Base-by-base conservation (phyloP, 2,888 invertebrate species). In the Gymnosoma rotundatum region DNA sequence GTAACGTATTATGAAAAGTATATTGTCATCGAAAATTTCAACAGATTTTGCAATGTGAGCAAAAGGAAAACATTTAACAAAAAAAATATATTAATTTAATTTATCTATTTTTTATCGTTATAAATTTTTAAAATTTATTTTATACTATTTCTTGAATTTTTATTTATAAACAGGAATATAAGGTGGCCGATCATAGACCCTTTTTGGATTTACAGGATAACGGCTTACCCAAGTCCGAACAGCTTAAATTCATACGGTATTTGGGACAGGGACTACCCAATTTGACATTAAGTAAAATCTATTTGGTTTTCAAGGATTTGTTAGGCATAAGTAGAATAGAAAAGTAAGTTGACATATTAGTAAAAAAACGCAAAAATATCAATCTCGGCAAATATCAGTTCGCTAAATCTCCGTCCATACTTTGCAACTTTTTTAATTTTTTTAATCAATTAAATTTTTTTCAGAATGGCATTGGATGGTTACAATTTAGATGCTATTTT, bases 41-140 rank as follows among this genome's bases (percentile, higher is more conserved):
- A 91, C 90, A 90, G 91, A 88, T 92, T 92, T 90, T 92, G 92
- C 91, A 92, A 92, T 92, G 92, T 92, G 91, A 92, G 92, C 92
- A 89, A 90, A 88, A 78, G 87, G 63, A 20, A 72, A 18, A 64
- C n/a, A 67, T 36, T 32, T 20, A 12, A 50, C 48, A 69, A 6
- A 66, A 5, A 83, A 54, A 14, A 64, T 21, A 48, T 12, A 67
- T 48, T 14, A 16, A 9, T 32, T 73, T 16, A 63, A 8, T n/a
- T n/a, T 5, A 2, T n/a, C n/a, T 48, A 42, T 7, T 48, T n/a
- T 16, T 48, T 16, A 48, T 2, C 14, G 0, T n/a, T 16, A 48
- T n/a, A 48, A 48, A 3, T 48, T 48, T 48, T 14, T 12, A 6
- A 48, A n/a, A 2, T 2, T n/a, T 3, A 3, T 2, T 48, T 48